phyloP scores from a whole-genome alignment of 2,888 invertebrate genomes.

The Leucophenga montana region DNA sequence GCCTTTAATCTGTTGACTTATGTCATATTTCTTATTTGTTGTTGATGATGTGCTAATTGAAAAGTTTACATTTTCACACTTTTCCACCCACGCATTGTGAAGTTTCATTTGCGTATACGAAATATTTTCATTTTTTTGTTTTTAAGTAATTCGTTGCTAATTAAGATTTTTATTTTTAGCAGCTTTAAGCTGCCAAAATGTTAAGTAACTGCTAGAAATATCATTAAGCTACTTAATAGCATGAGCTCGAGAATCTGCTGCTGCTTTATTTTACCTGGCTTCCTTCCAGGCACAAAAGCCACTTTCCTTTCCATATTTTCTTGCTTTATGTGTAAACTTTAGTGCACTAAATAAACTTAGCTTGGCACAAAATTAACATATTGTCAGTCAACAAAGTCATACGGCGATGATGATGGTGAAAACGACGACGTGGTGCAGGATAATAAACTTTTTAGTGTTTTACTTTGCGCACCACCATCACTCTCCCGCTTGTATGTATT shows the following conservation, averaged over 20 bases:
- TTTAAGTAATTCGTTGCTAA: slow-evolving; percentile 4
- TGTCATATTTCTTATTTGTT: not conserved
- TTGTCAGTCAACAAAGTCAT: slow-evolving; percentile 11
- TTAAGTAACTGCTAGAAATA: not conserved
- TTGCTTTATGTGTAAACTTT: too few relatives aligned
- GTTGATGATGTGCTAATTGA: slow-evolving; percentile 6
- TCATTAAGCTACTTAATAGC: slow-evolving; percentile 4
- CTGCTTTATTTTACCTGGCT: too few relatives aligned
- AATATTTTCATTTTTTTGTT: not conserved
- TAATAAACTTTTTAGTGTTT: slow-evolving; percentile 25
- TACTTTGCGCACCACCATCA: not conserved
- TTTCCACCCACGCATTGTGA: not conserved
- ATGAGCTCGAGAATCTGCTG: too few relatives aligned
- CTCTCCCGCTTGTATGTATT: not conserved
- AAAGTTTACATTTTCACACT: not conserved
- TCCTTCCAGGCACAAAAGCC: too few relatives aligned
- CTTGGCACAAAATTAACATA: slow-evolving; percentile 9
- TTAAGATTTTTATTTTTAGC: too few relatives aligned
- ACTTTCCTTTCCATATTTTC: too few relatives aligned
- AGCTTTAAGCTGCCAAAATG: too few relatives aligned
- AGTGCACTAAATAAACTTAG: slow-evolving; percentile 1
- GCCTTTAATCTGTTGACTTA: too few relatives aligned
- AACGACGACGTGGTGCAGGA: slow-evolving; percentile 3
- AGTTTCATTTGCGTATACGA: not conserved
- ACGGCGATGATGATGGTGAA: not conserved